Percentiles rank a stretch among this genome's conserved stretches.
Conservation (phyloP, 2,113 vertebrate species). For the Mesoclemmys tuberculata region DNA sequence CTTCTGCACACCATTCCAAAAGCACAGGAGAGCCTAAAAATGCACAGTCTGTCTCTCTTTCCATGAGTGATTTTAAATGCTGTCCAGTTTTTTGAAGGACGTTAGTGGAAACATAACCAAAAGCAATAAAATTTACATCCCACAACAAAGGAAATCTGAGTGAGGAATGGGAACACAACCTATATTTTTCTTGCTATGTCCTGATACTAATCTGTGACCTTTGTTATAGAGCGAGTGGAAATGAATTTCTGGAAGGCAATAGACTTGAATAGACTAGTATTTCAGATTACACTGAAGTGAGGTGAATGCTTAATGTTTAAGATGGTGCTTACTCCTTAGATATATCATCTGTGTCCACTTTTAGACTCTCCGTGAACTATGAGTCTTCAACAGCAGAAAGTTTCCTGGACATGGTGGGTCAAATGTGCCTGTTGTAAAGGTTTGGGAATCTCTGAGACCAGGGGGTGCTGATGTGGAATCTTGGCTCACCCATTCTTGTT, state of each 20-base stretch:
- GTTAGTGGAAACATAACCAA: neutral
- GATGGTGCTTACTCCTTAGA: neutral
- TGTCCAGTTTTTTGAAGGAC: neutral
- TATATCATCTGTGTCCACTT: neutral
- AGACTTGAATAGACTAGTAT: neutral
- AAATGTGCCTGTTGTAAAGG: neutral
- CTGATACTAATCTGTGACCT: neutral
- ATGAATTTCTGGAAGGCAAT: neutral
- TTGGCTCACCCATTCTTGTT: neutral
- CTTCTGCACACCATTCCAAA: neutral
- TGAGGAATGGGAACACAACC: rapidly evolving
- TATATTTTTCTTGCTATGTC: too few relatives aligned
- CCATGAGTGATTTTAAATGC: neutral
- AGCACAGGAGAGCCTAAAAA: neutral
- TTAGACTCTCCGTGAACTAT: neutral
- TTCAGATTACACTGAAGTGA: neutral
- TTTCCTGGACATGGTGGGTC: neutral
- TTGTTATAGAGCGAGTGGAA: neutral
- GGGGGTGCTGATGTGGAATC: neutral
- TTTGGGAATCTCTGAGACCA: neutral
- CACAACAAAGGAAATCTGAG: neutral
- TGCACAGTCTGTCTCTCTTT: neutral
- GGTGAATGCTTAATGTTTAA: neutral
- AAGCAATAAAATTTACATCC: neutral
- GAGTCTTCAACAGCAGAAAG: neutral